A percentile compares a stretch with the other conserved stretches of the same genome.
These are phyloP conservation scores for Nematolebias whitei DNA, from an alignment of 2,113 vertebrate species.

Conservation along the genomic window DNA sequence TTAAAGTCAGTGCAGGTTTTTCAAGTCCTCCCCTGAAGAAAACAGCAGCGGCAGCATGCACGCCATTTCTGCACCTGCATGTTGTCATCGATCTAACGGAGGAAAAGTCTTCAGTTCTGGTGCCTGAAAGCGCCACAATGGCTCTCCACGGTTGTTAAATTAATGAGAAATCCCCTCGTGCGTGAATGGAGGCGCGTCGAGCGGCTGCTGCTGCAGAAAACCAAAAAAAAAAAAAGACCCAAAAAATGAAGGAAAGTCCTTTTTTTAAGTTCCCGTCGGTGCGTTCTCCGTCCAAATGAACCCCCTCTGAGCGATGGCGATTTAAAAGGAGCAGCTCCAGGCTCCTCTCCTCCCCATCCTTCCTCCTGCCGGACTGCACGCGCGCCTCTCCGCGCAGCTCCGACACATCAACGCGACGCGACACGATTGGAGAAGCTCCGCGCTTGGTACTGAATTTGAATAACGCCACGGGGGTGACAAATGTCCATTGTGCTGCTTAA, in stretches of 20 bases:
- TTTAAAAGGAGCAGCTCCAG: constrained; percentile 55
- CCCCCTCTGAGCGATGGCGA: constrained; percentile 52
- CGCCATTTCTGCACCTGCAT: constrained; percentile 81
- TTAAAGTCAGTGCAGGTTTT: constrained; percentile 26
- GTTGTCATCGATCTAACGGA: constrained; percentile 48
- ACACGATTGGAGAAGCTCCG: constrained; percentile 91
- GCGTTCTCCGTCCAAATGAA: constrained; percentile 63
- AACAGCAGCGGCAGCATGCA: constrained; percentile 16
- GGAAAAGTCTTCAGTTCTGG: constrained; percentile 57
- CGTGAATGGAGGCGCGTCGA: constrained; percentile 35
- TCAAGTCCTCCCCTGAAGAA: constrained; percentile 71
- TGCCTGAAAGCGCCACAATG: constrained; percentile 56
- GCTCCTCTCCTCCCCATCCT: constrained; percentile 39
- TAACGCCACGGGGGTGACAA: constrained; percentile 99
- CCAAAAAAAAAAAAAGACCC: neutral
- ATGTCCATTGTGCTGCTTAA: constrained; percentile 99
- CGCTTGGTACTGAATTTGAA: constrained; percentile 99
- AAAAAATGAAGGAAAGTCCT: constrained; percentile 33
- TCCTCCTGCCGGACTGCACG: no score
- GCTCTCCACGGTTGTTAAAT: constrained; percentile 54
- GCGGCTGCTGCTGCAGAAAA: constrained; percentile 22
- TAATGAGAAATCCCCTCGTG: constrained; percentile 36
- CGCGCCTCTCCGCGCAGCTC: constrained; percentile 82
- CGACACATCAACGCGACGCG: constrained; percentile 87
- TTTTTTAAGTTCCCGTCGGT: constrained; percentile 57